Evolutionary conservation across 2,113 vertebrate species (phyloP), one percentile per base, ranked within the genome.

Genomic region (Bombycilla garrulus): DNA sequence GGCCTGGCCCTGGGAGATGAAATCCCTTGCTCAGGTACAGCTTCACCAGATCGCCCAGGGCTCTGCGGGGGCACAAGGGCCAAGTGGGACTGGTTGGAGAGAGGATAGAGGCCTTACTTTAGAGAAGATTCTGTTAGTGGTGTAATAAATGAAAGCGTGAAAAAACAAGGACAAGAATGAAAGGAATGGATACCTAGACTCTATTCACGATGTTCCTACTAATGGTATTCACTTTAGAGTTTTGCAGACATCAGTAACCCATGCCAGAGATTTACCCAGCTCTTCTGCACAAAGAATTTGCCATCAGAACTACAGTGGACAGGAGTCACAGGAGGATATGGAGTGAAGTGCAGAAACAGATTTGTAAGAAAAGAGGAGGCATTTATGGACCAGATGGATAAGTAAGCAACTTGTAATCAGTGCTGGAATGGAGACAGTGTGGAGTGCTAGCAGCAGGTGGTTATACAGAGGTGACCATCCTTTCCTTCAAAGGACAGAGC

Each of bases 161-260:
- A 86, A 88, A 93, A 78, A 12, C 22, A 86, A 86, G 58, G 70
- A 86, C 44, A 58, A 91, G 79, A 54, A 90, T 54, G 54, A 94
- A 85, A 93, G 47, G 24, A 88, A 78, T 62, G 60, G 79, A 82
- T 53, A 88, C 36, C 44, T 7, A 62, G 44, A 58, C 47, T 77
- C 11, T 10, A 65, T 45, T 93, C 24, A 73, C 9, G 10, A 19
- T 7, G 26, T 21, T 71, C 45, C 50, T 1, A 2, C 66, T 80
- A 7, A 1, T 16, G 18, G 64, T 57, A 11, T 51, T 81, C 51
- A 15, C 28, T 69, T 33, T 6, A 9, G 8, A 0, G 50, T 79
- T 45, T 61, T 61, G 19, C 5, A 17, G 67, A 5, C 50, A 80
- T 45, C 66, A n/a, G 42, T 47, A 85, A 77, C 24, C 17, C 26